Conservation (phyloP, 2,113 vertebrate genomes). For the Gila orcuttii region DNA sequence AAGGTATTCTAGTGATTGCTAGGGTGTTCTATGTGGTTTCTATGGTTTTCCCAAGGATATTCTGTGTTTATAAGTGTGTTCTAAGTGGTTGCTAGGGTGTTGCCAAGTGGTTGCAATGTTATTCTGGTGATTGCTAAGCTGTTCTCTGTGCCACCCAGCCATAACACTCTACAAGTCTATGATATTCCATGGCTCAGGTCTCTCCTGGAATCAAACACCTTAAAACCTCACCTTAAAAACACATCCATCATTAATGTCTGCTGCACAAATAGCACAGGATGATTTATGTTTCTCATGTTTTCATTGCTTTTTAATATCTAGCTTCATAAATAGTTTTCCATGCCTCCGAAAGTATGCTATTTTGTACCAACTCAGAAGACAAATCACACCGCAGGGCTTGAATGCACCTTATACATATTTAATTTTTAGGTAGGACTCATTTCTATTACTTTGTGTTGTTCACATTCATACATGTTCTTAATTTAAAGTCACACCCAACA, state of each 20-base stretch:
- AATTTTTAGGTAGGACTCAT: neutral
- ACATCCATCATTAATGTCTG: neutral
- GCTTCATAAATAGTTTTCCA: neutral
- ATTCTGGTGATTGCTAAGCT: too few species aligned
- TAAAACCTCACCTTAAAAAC: neutral
- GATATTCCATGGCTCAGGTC: too few species aligned
- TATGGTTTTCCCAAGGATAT: too few species aligned
- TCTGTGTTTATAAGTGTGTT: too few species aligned
- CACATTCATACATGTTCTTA: neutral
- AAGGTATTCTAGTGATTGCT: too few species aligned
- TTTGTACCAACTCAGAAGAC: neutral
- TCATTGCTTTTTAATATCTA: neutral
- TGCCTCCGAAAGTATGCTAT: neutral
- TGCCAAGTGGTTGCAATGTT: too few species aligned
- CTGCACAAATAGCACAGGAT: neutral
- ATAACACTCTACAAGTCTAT: too few species aligned
- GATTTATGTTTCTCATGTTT: neutral
- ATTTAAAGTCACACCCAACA: constrained; percentile 9
- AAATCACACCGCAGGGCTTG: neutral
- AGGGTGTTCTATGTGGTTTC: too few species aligned
- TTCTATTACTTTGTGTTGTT: neutral
- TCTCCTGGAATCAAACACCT: too few species aligned
- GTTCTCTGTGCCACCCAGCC: too few species aligned
- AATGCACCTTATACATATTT: neutral
- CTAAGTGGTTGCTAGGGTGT: too few species aligned